These are phyloP conservation scores for Laticauda colubrina DNA, from an alignment of 2,113 vertebrate genomes.

Conservation along the genomic window DNA sequence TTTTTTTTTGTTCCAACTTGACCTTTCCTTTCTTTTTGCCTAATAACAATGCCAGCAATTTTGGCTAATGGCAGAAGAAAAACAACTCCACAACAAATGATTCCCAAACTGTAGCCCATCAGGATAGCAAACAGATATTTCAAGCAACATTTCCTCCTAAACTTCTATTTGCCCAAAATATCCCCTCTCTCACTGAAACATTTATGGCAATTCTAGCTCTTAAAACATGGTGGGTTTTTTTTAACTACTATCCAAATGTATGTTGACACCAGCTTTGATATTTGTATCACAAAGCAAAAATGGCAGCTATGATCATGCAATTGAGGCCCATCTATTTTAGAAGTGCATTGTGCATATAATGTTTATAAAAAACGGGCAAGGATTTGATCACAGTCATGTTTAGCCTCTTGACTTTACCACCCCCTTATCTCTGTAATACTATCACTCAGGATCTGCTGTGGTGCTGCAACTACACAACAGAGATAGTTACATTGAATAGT, in stretches of 20 bases:
- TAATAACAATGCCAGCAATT: background rate
- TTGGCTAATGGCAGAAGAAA: slow-evolving; percentile 4
- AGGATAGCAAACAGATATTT: background rate
- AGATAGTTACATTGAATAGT: background rate
- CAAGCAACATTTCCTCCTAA: background rate
- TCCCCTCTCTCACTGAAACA: background rate
- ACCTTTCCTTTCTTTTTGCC: background rate
- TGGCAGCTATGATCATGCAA: background rate
- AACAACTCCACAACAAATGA: background rate
- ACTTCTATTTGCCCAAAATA: background rate
- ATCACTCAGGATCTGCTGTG: background rate
- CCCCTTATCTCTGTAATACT: background rate
- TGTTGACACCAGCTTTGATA: background rate
- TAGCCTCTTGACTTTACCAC: background rate
- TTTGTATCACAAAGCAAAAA: background rate
- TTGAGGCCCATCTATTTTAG: background rate
- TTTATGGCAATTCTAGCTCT: background rate
- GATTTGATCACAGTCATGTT: background rate
- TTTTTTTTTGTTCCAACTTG: background rate
- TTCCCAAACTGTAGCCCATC: background rate
- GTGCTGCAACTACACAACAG: background rate
- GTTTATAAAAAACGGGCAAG: background rate
- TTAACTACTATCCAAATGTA: background rate
- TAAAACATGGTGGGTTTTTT: background rate
- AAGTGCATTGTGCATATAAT: background rate